Conservation (phyloP, 1,140 invertebrate species). For the Oryctes rhinoceros region DNA sequence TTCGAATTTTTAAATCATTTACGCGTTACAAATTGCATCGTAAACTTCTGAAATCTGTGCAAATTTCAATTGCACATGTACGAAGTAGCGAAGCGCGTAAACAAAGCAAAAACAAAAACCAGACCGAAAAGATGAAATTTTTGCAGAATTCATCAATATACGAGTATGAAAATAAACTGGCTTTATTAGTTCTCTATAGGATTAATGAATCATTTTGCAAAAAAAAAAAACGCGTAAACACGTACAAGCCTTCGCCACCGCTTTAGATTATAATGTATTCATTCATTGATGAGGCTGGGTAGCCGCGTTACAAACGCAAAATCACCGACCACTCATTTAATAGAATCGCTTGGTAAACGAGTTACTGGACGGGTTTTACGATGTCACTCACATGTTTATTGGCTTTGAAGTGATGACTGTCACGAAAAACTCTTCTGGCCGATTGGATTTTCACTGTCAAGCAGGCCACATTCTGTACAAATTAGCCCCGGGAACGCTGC, state of each 20-base stretch:
- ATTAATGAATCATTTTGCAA: conserved; percentile 30
- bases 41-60: background rate
- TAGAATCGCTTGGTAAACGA: conserved; percentile 4
- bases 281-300: background rate
- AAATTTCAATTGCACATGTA: background rate
- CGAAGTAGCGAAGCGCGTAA: background rate
- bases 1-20: no score
- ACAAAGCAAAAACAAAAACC: background rate
- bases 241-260: background rate
- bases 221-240: conserved; percentile 9
- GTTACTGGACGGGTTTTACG: conserved; percentile 24
- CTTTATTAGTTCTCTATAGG: background rate
- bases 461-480: background rate
- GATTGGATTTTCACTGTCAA: conserved; percentile 24
- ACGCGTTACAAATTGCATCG: background rate
- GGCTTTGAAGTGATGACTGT: conserved; percentile 33
- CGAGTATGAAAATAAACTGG: background rate
- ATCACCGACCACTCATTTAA: conserved; percentile 3
- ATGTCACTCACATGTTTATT: conserved; percentile 29
- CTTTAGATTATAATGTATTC: conserved; percentile 20
- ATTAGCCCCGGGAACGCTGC: background rate
- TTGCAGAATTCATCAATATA: background rate
- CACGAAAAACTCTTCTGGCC: conserved; percentile 17
- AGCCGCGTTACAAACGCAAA: background rate
- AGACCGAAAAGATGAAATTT: background rate